phyloP scores from a whole-genome alignment of 1,140 invertebrate species.

The Aplysia californica region DNA sequence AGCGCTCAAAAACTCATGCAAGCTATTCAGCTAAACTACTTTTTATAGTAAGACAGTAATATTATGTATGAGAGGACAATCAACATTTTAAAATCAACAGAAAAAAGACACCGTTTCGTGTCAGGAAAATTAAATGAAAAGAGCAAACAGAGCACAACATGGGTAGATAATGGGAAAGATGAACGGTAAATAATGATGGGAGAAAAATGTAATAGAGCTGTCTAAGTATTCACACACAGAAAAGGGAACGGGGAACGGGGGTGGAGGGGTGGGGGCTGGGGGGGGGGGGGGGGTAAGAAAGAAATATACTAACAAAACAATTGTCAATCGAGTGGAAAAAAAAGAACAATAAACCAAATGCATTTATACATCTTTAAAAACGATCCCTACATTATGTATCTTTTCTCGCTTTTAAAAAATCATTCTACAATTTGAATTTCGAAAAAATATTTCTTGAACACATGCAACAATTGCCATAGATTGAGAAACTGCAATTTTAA shows the following conservation, averaged over 20 bases:
- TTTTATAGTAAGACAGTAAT: no score
- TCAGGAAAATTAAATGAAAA: not conserved
- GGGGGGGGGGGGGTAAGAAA: not conserved
- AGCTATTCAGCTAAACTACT: no score
- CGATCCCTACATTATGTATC: no score
- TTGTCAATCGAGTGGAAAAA: not conserved
- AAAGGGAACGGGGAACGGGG: not conserved
- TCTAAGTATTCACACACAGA: no score
- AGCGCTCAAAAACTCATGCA: no score
- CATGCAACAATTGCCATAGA: not conserved
- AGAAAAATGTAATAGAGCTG: no score
- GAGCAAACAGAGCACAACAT: not conserved
- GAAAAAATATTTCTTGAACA: not conserved
- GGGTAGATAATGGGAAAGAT: no score
- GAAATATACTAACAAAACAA: not conserved
- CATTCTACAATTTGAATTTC: no score
- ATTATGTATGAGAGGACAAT: not conserved
- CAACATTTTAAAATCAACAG: not conserved
- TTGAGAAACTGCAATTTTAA: no score
- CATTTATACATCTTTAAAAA: no score
- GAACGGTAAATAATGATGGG: no score
- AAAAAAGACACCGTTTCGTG: not conserved
- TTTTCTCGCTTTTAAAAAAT: no score
- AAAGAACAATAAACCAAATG: not conserved
- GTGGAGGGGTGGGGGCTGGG: not conserved